Percentiles rank a stretch among this genome's conserved stretches.
Evolutionary conservation across 2,888 invertebrate species (phyloP).

Genomic region (Drosophila neonasuta): DNA sequence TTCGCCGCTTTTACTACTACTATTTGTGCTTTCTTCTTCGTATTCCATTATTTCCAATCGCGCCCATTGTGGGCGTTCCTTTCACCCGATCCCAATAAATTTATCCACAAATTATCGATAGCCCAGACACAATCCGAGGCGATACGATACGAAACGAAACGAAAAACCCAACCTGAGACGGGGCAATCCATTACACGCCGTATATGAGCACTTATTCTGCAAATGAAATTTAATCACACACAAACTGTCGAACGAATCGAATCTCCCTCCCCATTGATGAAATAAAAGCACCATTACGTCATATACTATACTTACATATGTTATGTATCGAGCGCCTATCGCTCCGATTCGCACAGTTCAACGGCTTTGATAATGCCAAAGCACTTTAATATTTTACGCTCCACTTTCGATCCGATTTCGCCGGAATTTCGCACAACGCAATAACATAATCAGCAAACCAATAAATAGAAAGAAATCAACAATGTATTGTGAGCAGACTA

Average conservation of each 20-base stretch:
- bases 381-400: background rate
- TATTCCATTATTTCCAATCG: slow-evolving; percentile 48
- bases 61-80: slow-evolving; percentile 60
- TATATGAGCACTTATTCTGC: slow-evolving; percentile 34
- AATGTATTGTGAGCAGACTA: background rate
- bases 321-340: background rate
- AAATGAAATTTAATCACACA: slow-evolving; percentile 58
- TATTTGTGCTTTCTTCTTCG: slow-evolving; percentile 31
- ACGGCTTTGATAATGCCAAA: background rate
- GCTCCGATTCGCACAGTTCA: background rate
- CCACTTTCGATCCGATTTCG: slow-evolving; percentile 8
- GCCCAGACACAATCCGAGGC: slow-evolving; percentile 1
- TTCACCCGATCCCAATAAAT: slow-evolving; percentile 73
- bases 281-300: slow-evolving; percentile 7
- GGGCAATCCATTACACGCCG: slow-evolving; percentile 44
- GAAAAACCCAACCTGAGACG: slow-evolving; percentile 5
- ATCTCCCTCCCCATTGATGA: slow-evolving; percentile 6
- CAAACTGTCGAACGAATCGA: slow-evolving; percentile 13
- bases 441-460: slow-evolving; percentile 9
- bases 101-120: slow-evolving; percentile 74
- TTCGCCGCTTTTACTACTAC: slow-evolving; percentile 20
- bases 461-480: slow-evolving; percentile 2
- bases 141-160: background rate
- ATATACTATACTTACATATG: background rate
- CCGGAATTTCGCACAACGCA: background rate